Base-by-base conservation (phyloP, 2,888 invertebrate genomes). In the Gari tellinella region DNA sequence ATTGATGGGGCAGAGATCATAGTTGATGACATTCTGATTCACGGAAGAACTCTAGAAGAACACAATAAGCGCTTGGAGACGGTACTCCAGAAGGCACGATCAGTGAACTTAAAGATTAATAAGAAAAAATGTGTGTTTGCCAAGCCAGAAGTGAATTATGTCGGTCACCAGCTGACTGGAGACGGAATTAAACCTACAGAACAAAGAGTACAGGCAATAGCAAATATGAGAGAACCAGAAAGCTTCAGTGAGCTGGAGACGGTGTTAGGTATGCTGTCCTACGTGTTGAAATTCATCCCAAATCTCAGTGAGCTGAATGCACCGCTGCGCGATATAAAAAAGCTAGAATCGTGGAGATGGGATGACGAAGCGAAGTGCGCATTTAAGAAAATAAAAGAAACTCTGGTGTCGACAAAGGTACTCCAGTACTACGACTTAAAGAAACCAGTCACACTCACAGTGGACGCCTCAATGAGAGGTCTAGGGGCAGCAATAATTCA, bases 351-450 rank as follows among this genome's bases (percentile, higher is more conserved):
- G n/a, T n/a, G n/a, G n/a, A n/a, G n/a, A 17, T 48, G 55, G 64
- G 25, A 64, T 19, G 17, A 43, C 25, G 25, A 31, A 23, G 45
- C 43, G 8, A 49, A 41, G 38, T 31, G 49, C 19, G 49, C 49
- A 3, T 86, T 86, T 41, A 12, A 69, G 7, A 66, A 66, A 21
- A 60, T 80, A 12, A 81, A 80, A 40, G 17, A 25, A 12, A 31
- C 67, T 10, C 56, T 70, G 1, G 53, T 75, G n/a, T 56, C 65
- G 12, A 64, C 75, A 8, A 82, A 78, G 40, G 60, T 72, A 7
- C 61, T 85, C 1, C 31, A 64, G 1, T 81, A 62, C 45, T 66
- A 43, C 37, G 51, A 73, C 48, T 48, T 57, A 14, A 69, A 63
- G n/a, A 52, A 63, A 26, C 57, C 60, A 31, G 21, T 69, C 15